These are phyloP conservation scores for Oeneis ivallda DNA, from an alignment of 2,888 invertebrate genomes.

Conservation along the genomic window DNA sequence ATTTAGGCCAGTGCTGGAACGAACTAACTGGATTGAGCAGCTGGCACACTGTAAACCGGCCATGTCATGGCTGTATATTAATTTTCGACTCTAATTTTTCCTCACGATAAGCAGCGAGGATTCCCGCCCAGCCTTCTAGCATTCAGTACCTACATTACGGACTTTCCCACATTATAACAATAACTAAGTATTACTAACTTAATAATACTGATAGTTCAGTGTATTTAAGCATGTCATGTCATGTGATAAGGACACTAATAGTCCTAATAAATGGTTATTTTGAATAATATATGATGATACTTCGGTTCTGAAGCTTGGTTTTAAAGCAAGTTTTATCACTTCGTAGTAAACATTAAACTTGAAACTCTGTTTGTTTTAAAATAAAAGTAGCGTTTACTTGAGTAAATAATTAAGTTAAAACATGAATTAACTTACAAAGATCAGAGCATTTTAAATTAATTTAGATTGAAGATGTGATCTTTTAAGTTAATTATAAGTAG, in stretches of 20 bases:
- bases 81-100: slow-evolving; percentile 24
- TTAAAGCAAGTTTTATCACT: neutral
- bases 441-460: too few relatives aligned
- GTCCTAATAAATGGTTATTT: slow-evolving; percentile 8
- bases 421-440: too few relatives aligned
- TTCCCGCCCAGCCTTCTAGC: slow-evolving; percentile 4
- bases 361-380: neutral
- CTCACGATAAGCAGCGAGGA: slow-evolving; percentile 25
- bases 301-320: neutral
- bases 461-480: neutral
- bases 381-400: too few relatives aligned
- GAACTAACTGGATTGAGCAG: too few relatives aligned
- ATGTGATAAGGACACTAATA: slow-evolving; percentile 5
- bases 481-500: too few relatives aligned
- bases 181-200: slow-evolving; percentile 17
- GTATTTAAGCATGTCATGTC: slow-evolving; percentile 14
- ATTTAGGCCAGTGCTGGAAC: too few relatives aligned
- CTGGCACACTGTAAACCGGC: too few relatives aligned
- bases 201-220: neutral
- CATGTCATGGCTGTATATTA: neutral
- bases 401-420: too few relatives aligned
- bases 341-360: neutral
- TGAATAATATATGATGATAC: neutral
- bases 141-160: slow-evolving; percentile 3
- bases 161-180: slow-evolving; percentile 17